A percentile compares a stretch with the other conserved stretches of the same genome.
Conservation (phyloP, 2,888 invertebrate species). For the Mythimna pallens region DNA sequence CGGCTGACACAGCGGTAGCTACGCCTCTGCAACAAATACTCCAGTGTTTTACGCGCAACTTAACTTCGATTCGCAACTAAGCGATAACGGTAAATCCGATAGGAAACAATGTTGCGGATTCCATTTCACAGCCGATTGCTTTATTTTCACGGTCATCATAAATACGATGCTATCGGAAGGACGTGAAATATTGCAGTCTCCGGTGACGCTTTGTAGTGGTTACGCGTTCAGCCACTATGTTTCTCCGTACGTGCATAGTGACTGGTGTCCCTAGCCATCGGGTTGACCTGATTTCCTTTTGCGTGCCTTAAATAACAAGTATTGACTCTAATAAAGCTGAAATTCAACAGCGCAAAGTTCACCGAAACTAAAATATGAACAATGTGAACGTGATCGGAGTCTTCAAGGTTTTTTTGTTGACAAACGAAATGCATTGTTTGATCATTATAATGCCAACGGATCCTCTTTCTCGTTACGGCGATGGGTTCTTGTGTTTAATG, state of each 20-base stretch:
- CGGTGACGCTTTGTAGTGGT: slow-evolving; percentile 13
- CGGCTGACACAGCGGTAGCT: no score
- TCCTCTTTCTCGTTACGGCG: slow-evolving; percentile 27
- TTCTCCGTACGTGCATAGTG: slow-evolving; percentile 20
- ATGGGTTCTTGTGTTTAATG: slow-evolving; percentile 25
- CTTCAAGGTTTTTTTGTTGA: slow-evolving; percentile 24
- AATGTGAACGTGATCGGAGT: slow-evolving; percentile 46
- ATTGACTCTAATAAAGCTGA: slow-evolving; percentile 27
- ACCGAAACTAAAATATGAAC: slow-evolving; percentile 44
- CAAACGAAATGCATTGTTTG: slow-evolving; percentile 29
- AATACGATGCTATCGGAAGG: slow-evolving; percentile 7
- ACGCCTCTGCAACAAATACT: slow-evolving; percentile 4
- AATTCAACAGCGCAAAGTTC: slow-evolving; percentile 25
- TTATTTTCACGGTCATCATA: slow-evolving; percentile 44
- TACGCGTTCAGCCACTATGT: slow-evolving; percentile 16
- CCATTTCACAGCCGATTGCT: slow-evolving; percentile 52
- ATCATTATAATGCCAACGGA: slow-evolving; percentile 16
- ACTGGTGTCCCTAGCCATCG: slow-evolving; percentile 17
- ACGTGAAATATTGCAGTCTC: slow-evolving; percentile 11
- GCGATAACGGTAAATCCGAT: slow-evolving; percentile 37
- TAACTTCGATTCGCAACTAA: slow-evolving; percentile 45
- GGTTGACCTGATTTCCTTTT: slow-evolving; percentile 53
- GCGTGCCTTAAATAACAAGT: slow-evolving; percentile 56
- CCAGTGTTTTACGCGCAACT: slow-evolving; percentile 40
- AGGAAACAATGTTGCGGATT: slow-evolving; percentile 48